phyloP scores from a whole-genome alignment of 1,140 invertebrate species.

The Achroia grisella region DNA sequence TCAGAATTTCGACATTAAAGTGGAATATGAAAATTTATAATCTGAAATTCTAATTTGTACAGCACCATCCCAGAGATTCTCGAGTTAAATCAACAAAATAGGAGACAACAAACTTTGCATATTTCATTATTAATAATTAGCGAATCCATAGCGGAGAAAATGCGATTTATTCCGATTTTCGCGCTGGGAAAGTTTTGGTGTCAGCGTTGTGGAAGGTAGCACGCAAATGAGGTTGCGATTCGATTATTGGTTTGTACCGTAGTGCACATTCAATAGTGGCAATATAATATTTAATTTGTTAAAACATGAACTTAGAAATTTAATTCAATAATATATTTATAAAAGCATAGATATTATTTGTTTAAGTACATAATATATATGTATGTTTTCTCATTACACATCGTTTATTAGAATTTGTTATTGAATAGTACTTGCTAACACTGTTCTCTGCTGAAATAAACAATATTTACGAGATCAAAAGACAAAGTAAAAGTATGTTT shows the following conservation, averaged over 20 bases:
- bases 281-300: too few species aligned
- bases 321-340: too few species aligned
- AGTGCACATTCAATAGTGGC: too few species aligned
- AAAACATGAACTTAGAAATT: too few species aligned
- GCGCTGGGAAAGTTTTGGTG: conserved; percentile 4
- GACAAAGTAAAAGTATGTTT: too few species aligned
- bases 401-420: too few species aligned
- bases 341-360: too few species aligned
- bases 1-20: conserved; percentile 5
- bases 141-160: conserved; percentile 34
- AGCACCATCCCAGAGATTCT: conserved; percentile 12
- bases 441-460: too few species aligned
- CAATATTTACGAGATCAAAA: too few species aligned
- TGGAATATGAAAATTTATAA: conserved; percentile 48
- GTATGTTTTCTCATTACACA: too few species aligned
- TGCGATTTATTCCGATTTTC: conserved; percentile 49
- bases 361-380: too few species aligned
- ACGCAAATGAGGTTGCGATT: background rate
- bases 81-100: conserved; percentile 58
- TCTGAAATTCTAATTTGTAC: conserved; percentile 62
- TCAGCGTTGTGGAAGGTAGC: background rate
- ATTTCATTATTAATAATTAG: conserved; percentile 64
- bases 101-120: conserved; percentile 66
- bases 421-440: too few species aligned
- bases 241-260: background rate